Conservation (phyloP, 1,140 invertebrate genomes). For the Campoletis sonorensis region DNA sequence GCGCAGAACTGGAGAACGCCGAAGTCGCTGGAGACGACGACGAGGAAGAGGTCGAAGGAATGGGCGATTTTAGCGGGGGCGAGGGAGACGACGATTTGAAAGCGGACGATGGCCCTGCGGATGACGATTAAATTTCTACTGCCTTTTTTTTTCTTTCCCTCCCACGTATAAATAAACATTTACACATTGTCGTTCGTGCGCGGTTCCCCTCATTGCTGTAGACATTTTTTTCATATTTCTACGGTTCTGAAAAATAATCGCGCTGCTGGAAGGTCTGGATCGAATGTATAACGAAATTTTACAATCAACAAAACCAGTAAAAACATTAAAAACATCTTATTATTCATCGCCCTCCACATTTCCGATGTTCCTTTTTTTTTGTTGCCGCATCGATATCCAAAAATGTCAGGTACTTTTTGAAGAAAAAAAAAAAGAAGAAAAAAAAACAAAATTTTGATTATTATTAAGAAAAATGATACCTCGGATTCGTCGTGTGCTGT, state of each 20-base stretch:
- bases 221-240: not conserved
- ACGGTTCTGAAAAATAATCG: not conserved
- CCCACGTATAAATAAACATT: conserved; percentile 9
- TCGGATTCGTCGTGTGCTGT: too few relatives aligned
- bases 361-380: too few relatives aligned
- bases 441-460: too few relatives aligned
- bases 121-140: conserved; percentile 61
- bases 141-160: not conserved
- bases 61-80: conserved; percentile 74
- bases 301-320: conserved; percentile 29
- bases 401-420: too few relatives aligned
- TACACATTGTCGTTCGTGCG: conserved; percentile 18
- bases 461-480: too few relatives aligned
- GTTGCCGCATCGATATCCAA: too few relatives aligned
- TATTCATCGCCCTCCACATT: too few relatives aligned
- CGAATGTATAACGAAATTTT: conserved; percentile 30
- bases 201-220: not conserved
- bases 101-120: conserved; percentile 57
- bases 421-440: too few relatives aligned
- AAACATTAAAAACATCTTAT: not conserved
- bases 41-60: conserved; percentile 86
- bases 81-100: conserved; percentile 72
- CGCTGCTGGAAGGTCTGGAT: conserved; percentile 7
- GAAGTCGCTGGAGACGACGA: conserved; percentile 95
- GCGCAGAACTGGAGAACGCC: conserved; percentile 94